Conservation (phyloP, 2,113 vertebrate genomes). For the Bos taurus region ARS-UCD2.0 NC_037356.1:16183001-16183500, state of each 20-base stretch:
- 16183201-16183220: not conserved
- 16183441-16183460: not conserved
- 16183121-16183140: not conserved
- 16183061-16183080: not conserved
- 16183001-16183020: not conserved
- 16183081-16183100: not conserved
- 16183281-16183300: not conserved
- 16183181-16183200: not conserved
- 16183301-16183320: not conserved
- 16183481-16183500: not conserved
- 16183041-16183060: not conserved
- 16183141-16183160: not conserved
- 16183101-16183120: not conserved
- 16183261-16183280: not conserved
- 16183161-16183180: not conserved
- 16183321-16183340: not conserved
- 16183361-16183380: not conserved
- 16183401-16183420: not conserved
- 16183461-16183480: not conserved
- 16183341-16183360: not conserved
- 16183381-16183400: not conserved
- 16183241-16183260: not conserved
- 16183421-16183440: not conserved
- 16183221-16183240: not conserved
- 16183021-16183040: not conserved